Evolutionary conservation across 2,113 vertebrate species (phyloP).

Genomic region (Scortum barcoo): DNA sequence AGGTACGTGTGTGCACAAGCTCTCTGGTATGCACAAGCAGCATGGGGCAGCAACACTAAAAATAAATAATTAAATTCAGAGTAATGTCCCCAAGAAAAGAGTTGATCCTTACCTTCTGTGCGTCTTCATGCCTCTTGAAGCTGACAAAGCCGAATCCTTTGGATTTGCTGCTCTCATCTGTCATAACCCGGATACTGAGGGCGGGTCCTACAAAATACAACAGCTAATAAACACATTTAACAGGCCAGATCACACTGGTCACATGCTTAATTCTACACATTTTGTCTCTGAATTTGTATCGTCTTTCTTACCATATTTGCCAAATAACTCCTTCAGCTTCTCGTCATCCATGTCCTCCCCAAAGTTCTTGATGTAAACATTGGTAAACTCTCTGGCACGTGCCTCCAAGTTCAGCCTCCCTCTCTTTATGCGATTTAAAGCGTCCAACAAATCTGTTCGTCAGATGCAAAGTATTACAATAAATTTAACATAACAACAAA

Average conservation of each 20-base stretch:
- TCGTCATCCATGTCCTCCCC: constrained; percentile 98
- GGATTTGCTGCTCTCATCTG: constrained; percentile 95
- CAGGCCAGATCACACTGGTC: accelerated
- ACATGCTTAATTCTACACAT: background rate
- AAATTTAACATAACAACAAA: background rate
- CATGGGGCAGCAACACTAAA: background rate
- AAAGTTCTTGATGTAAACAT: constrained; percentile 98
- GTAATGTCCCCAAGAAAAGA: background rate
- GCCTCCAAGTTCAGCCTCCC: constrained; percentile 97
- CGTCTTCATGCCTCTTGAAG: constrained; percentile 98
- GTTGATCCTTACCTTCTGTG: constrained; percentile 89
- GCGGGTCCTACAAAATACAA: constrained; percentile 86
- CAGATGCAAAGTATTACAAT: background rate
- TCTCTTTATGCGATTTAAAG: constrained; percentile 98
- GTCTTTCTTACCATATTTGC: constrained; percentile 91
- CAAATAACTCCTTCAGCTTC: constrained; percentile 95
- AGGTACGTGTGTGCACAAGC: background rate
- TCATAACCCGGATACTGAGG: constrained; percentile 98
- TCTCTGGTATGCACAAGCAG: background rate
- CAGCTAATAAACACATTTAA: constrained; percentile 10
- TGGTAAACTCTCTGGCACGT: constrained; percentile 97
- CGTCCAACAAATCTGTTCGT: constrained; percentile 93
- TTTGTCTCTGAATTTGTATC: background rate
- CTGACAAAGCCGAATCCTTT: constrained; percentile 99
- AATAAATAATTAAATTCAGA: no score